These are phyloP conservation scores for Aphis craccivora DNA, from an alignment of 1,140 invertebrate genomes.

Conservation along the genomic window DNA sequence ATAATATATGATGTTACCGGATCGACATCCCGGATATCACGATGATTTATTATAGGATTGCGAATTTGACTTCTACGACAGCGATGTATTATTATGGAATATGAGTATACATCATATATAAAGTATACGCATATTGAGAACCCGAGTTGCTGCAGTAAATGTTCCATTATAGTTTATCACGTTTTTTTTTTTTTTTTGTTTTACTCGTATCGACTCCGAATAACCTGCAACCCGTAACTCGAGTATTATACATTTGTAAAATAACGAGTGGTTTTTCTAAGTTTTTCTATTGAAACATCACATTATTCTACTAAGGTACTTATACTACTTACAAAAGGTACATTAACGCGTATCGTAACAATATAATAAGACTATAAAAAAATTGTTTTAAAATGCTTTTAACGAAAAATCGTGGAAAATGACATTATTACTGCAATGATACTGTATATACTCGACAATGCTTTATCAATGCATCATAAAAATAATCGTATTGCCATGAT, in stretches of 20 bases:
- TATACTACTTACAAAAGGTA: background rate
- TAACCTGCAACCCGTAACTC: background rate
- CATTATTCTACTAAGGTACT: background rate
- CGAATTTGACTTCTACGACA: background rate
- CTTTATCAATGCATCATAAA: no score
- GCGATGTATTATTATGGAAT: background rate
- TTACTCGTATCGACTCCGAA: background rate
- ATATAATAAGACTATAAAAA: no score
- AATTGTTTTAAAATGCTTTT: no score
- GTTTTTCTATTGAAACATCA: background rate
- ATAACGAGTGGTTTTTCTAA: background rate
- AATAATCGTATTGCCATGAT: background rate
- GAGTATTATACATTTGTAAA: background rate
- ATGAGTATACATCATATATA: background rate
- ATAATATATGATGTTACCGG: background rate
- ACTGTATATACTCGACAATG: no score
- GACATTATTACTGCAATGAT: no score
- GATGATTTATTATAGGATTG: background rate
- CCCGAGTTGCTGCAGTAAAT: background rate
- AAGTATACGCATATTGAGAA: background rate
- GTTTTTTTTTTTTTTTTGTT: background rate
- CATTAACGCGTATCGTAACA: background rate
- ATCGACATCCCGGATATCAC: background rate
- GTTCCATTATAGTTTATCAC: background rate
- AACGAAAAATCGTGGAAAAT: no score